Base-by-base conservation (phyloP, 92 coral and sea anemone species). In the Metridium senile region DNA sequence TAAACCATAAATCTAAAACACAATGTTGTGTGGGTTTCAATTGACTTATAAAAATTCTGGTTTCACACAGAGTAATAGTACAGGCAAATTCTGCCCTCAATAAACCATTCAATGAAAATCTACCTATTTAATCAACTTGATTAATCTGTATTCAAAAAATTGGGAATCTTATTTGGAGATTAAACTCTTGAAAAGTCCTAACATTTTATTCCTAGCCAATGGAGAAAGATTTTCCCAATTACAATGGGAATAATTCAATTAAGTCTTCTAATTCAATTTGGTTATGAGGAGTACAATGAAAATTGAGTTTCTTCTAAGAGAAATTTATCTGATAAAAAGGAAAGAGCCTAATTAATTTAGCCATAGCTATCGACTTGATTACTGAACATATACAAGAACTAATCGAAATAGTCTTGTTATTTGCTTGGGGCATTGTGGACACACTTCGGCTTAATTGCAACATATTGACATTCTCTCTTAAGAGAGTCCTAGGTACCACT, bases 221-320 rank as follows among this genome's bases (percentile, higher is more conserved):
- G 43, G 26, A 57, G 69, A 29, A 39, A 20, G 11, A 53, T 43
- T 79, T 25, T 79, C 46, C n/a, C 70, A 84, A 74, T 74, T 78
- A 84, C 71, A 70, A 51, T 52, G 43, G 93, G 75, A 45, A 79
- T 76, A 88, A 88, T 69, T 92, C 91, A 82, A 92, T 92, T 92
- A 92, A 54, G 82, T 64, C 77, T 61, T 47, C 82, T 85, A 91
- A 89, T 91, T 84, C 85, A 91, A 91, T 91, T 89, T 81, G 83
- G 49, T 78, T 79, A 75, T 66, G 71, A 54, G 70, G 74, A 74
- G 80, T 84, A 68, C 79, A 89, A 71, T 65, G 45, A 89, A 83
- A 92, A 88, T 89, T 89, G 91, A 84, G 88, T 89, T 91, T 91
- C 82, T 39, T 86, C 86, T 77, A 85, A 88, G 67, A 75, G 90